Conservation (phyloP, 2,888 invertebrate genomes). For the Caenorhabditis angaria region DNA sequence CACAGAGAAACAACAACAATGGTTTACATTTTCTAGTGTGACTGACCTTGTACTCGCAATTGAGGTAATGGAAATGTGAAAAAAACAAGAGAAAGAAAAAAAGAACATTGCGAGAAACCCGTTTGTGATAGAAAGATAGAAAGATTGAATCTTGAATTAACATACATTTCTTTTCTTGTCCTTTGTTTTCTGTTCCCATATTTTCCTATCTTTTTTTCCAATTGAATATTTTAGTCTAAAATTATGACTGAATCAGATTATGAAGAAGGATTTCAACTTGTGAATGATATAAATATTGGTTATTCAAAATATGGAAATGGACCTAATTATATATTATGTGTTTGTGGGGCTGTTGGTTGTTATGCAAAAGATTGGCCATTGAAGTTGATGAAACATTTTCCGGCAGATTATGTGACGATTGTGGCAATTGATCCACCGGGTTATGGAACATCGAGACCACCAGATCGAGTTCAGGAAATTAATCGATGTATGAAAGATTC, state of each 20-base stretch:
- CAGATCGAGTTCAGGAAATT: conserved; percentile 68
- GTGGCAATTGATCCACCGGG: conserved; percentile 71
- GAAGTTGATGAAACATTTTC: conserved; percentile 64
- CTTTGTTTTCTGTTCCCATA: background rate
- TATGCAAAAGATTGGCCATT: conserved; percentile 70
- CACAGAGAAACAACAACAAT: too few relatives aligned
- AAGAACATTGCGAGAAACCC: conserved; percentile 3
- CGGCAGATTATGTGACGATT: conserved; percentile 64
- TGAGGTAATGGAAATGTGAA: too few relatives aligned
- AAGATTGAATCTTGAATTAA: background rate
- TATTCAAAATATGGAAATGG: conserved; percentile 57
- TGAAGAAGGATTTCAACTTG: conserved; percentile 33
- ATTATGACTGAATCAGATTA: conserved; percentile 30
- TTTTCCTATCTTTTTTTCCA: conserved; percentile 6
- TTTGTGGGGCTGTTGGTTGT: conserved; percentile 62
- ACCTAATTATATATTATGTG: conserved; percentile 49
- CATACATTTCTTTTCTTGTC: background rate
- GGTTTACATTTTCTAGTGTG: too few relatives aligned
- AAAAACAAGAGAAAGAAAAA: background rate
- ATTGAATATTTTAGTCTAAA: conserved; percentile 8
- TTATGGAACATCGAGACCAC: conserved; percentile 61
- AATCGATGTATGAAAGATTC: conserved; percentile 68
- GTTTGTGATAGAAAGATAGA: background rate
- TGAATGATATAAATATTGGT: conserved; percentile 52
- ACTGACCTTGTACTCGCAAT: too few relatives aligned